A percentile compares a stretch with the other conserved stretches of the same genome.
Conservation (phyloP, 2,113 vertebrate species). For the Nicator chloris region DNA sequence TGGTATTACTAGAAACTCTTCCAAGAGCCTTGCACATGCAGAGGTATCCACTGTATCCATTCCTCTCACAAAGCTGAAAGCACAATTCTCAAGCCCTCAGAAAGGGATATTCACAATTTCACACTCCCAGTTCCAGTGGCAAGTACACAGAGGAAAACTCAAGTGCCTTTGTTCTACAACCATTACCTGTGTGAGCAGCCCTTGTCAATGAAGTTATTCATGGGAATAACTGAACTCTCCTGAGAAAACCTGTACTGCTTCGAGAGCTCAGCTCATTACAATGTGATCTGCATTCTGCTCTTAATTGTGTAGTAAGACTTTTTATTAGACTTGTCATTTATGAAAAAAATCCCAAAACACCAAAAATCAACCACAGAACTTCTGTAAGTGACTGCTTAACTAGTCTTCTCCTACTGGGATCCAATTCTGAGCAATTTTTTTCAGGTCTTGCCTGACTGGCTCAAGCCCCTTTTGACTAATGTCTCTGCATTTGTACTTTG, state of each 20-base stretch:
- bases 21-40: background rate
- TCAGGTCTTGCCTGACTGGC: background rate
- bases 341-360: fast-evolving
- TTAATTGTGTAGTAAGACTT: background rate
- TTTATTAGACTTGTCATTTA: background rate
- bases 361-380: background rate
- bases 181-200: background rate
- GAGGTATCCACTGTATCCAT: background rate
- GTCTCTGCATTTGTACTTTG: background rate
- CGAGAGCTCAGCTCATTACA: background rate
- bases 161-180: background rate
- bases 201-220: background rate
- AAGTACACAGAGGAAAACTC: background rate
- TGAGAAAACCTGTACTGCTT: background rate
- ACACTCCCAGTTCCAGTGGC: background rate
- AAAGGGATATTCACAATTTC: background rate
- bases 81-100: background rate
- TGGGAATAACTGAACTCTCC: background rate
- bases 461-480: background rate
- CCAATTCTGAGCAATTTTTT: background rate
- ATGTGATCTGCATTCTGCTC: background rate
- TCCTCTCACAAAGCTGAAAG: background rate
- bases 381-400: background rate
- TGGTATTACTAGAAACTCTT: background rate
- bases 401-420: background rate